Evolutionary conservation across 2,113 vertebrate genomes (phyloP).

Genomic region (Amblyopsis rosae): DNA sequence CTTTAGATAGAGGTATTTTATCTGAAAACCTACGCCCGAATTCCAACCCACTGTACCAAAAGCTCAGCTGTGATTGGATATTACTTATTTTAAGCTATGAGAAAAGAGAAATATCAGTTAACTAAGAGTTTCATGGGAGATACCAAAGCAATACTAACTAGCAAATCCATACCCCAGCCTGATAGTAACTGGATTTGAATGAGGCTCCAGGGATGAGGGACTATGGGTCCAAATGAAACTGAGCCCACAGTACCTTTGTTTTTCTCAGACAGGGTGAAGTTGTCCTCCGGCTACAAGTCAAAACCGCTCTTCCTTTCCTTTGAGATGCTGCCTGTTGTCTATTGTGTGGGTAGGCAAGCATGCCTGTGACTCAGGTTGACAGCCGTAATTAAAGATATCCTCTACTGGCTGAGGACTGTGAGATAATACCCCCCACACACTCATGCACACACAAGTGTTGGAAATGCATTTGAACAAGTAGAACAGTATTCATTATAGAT

Average conservation of each 20-base stretch:
- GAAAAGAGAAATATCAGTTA: constrained; percentile 25
- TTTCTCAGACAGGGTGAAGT: constrained; percentile 49
- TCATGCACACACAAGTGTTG: constrained; percentile 35
- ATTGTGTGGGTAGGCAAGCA: constrained; percentile 54
- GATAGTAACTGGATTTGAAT: too few species aligned
- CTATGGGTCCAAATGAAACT: constrained; percentile 52
- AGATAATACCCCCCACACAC: constrained; percentile 43
- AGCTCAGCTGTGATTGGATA: constrained; percentile 41
- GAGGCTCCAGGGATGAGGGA: constrained; percentile 48
- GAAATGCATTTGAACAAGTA: constrained; percentile 62
- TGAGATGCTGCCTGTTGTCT: constrained; percentile 57
- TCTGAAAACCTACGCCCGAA: constrained; percentile 36
- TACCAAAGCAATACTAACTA: constrained; percentile 33
- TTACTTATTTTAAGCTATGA: constrained; percentile 36
- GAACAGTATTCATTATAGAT: constrained; percentile 70
- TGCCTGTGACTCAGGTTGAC: constrained; percentile 65
- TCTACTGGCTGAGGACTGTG: constrained; percentile 56
- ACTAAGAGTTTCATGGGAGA: constrained; percentile 22
- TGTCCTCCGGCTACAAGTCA: constrained; percentile 50
- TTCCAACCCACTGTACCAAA: constrained; percentile 36
- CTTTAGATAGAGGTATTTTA: constrained; percentile 31
- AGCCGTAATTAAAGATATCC: constrained; percentile 67
- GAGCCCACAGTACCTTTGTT: constrained; percentile 59
- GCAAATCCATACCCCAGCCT: constrained; percentile 27
- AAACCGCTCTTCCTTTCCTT: constrained; percentile 54